phyloP scores from a whole-genome alignment of 2,888 invertebrate genomes.

The Eupithecia subfuscata region DNA sequence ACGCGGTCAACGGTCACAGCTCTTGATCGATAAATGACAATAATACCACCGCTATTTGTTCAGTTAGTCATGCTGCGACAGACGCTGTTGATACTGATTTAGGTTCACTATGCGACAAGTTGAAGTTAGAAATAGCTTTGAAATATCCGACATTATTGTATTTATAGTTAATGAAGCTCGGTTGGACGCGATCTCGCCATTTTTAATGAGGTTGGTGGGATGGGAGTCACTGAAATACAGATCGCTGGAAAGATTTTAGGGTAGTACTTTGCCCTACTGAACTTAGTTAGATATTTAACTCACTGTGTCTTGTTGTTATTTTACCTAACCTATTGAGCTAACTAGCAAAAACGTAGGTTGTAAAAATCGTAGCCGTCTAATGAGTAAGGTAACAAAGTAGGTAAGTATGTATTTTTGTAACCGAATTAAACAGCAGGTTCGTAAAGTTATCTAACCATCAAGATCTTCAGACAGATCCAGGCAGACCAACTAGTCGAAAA shows the following conservation, averaged over 20 bases:
- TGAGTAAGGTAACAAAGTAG: neutral
- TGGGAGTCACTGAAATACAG: neutral
- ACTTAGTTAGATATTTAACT: neutral
- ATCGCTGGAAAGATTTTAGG: neutral
- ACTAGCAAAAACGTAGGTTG: neutral
- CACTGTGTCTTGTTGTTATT: too few species aligned
- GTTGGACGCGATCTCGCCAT: too few species aligned
- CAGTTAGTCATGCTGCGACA: constrained; percentile 31
- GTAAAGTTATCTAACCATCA: constrained; percentile 1
- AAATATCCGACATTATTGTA: neutral
- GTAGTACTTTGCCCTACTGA: neutral
- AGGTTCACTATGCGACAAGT: neutral
- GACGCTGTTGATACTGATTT: constrained; percentile 1
- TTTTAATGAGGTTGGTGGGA: neutral
- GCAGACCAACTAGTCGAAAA: constrained; percentile 30
- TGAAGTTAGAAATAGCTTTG: neutral
- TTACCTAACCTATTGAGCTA: neutral
- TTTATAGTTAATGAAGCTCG: neutral
- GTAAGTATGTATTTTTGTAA: neutral
- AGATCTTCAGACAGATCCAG: constrained; percentile 32
- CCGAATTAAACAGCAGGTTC: neutral
- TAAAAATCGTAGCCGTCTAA: neutral
- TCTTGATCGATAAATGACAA: constrained; percentile 49
- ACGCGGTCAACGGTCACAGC: constrained; percentile 57
- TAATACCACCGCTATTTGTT: constrained; percentile 44